A percentile compares a stretch with the other conserved stretches of the same genome.
Evolutionary conservation across 2,113 vertebrate genomes (phyloP).

Genomic region (Trachemys scripta): DNA sequence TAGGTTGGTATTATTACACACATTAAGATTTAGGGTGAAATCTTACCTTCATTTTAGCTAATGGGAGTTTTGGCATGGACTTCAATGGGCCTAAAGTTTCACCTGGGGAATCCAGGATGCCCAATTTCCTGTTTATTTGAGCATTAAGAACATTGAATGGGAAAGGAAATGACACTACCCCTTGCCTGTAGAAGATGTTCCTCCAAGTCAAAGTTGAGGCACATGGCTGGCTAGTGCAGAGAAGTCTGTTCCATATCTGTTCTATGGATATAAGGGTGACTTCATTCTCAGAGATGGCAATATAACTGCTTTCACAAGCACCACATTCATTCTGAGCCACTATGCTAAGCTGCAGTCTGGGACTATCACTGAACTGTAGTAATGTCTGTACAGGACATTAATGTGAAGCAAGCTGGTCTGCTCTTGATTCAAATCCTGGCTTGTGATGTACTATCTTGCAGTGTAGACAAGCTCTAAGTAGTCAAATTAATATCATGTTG

Average conservation of each 20-base stretch:
- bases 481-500: not conserved
- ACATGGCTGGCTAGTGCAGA: not conserved
- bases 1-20: not conserved
- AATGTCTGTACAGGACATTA: not conserved
- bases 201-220: not conserved
- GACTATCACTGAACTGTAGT: not conserved
- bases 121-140: not conserved
- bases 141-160: not conserved
- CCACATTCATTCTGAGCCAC: not conserved
- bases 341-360: not conserved
- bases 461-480: not conserved
- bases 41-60: not conserved
- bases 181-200: not conserved
- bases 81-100: not conserved
- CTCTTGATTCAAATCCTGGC: not conserved
- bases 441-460: not conserved
- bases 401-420: not conserved
- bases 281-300: not conserved
- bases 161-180: not conserved
- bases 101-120: not conserved
- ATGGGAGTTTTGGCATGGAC: not conserved
- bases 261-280: not conserved
- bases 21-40: not conserved
- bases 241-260: not conserved
- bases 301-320: not conserved